Evolutionary conservation across 2,888 invertebrate genomes (phyloP).

Genomic region (Cosmorhoe ocellata): DNA sequence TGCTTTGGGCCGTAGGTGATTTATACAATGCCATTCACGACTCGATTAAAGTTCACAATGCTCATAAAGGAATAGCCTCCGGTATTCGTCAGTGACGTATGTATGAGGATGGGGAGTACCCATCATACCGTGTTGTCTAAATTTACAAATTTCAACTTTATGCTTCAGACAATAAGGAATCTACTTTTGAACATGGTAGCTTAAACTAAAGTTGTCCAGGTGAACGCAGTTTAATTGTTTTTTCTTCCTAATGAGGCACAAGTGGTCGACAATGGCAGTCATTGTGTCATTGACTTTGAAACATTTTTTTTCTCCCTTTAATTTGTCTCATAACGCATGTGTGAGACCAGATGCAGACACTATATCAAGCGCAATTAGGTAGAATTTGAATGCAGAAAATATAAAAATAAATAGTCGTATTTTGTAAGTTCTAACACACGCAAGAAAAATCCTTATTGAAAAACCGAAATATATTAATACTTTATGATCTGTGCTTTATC

Average conservation of each 20-base stretch:
- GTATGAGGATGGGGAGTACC: slow-evolving; percentile 53
- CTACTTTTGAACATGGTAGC: slow-evolving; percentile 13
- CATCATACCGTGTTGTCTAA: slow-evolving; percentile 25
- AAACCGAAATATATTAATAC: no score
- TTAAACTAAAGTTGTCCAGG: slow-evolving; percentile 44
- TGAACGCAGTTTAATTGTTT: slow-evolving; percentile 69
- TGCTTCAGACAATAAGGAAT: slow-evolving; percentile 34
- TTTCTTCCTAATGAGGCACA: slow-evolving; percentile 78
- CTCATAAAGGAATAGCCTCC: slow-evolving; percentile 72
- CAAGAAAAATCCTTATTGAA: no score
- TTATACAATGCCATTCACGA: slow-evolving; percentile 73
- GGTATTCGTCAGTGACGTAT: slow-evolving; percentile 61
- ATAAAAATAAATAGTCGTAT: no score
- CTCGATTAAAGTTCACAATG: slow-evolving; percentile 74
- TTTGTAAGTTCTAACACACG: no score
- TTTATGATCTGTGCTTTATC: no score
- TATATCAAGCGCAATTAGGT: slow-evolving; percentile 3
- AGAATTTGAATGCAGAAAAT: no score
- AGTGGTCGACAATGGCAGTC: slow-evolving; percentile 73
- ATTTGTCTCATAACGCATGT: slow-evolving; percentile 62
- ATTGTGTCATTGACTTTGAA: slow-evolving; percentile 67
- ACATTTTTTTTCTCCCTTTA: slow-evolving; percentile 59
- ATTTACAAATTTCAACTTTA: slow-evolving; percentile 42
- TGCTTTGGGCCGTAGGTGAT: slow-evolving; percentile 55
- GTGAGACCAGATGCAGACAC: slow-evolving; percentile 47